phyloP scores from a whole-genome alignment of 2,888 invertebrate species.

The Eupithecia pulchellata region DNA sequence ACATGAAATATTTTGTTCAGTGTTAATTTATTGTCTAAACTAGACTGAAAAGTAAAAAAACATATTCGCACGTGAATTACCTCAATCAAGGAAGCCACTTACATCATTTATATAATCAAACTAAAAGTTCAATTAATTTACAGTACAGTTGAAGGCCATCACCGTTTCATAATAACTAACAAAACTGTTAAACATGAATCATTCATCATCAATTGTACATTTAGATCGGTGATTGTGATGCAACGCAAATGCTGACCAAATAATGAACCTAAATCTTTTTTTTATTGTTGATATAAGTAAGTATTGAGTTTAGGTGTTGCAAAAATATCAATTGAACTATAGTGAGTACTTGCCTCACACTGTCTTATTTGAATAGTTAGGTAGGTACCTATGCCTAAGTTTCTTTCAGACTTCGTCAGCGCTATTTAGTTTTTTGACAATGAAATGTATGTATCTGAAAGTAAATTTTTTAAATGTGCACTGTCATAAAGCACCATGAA shows the following conservation, averaged over 20 bases:
- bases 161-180: background rate
- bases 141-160: slow-evolving; percentile 3
- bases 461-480: too few species aligned
- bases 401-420: background rate
- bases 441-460: too few species aligned
- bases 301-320: background rate
- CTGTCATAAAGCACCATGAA: background rate
- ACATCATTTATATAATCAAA: background rate
- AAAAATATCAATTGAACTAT: background rate
- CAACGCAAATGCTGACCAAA: slow-evolving; percentile 27
- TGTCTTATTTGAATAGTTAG: background rate
- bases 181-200: slow-evolving; percentile 25
- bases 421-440: background rate
- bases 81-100: background rate
- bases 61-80: too few species aligned
- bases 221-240: slow-evolving; percentile 19
- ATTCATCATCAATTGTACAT: slow-evolving; percentile 22
- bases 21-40: too few species aligned
- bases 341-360: background rate
- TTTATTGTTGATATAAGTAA: background rate
- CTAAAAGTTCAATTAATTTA: background rate
- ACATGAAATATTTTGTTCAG: too few species aligned
- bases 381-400: background rate
- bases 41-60: too few species aligned
- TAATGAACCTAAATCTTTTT: slow-evolving; percentile 9